Conservation (phyloP, 2,797 vertebrate species). For the Tenualosa thibaudeaui region DNA sequence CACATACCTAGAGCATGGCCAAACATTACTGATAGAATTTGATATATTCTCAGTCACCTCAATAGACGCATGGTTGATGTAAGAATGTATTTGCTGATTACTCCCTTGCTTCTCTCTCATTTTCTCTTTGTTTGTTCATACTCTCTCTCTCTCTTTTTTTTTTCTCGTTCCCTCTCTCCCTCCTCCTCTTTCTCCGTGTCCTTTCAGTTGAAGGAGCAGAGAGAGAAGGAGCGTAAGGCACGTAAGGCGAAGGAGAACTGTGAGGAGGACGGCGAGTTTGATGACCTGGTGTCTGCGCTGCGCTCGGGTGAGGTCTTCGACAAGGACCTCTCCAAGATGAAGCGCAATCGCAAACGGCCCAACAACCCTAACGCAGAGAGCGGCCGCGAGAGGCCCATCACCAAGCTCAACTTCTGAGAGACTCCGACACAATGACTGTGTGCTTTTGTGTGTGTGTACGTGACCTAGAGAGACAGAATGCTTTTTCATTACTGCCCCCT, state of each 20-base stretch:
- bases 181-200: neutral
- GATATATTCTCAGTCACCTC: neutral
- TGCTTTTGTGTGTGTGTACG: neutral
- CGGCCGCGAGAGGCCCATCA: constrained; percentile 81
- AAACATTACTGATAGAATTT: neutral
- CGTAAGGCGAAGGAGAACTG: constrained; percentile 80
- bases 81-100: neutral
- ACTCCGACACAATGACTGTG: neutral
- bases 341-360: constrained; percentile 83
- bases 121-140: neutral
- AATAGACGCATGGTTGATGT: neutral
- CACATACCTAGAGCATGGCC: no score
- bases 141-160: neutral
- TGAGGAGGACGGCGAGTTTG: constrained; percentile 84
- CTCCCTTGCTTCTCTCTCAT: neutral
- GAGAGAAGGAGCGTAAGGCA: constrained; percentile 80
- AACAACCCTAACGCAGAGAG: constrained; percentile 73
- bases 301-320: constrained; percentile 87
- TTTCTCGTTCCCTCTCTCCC: neutral
- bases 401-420: constrained; percentile 81
- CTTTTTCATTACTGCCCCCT: constrained; percentile 66
- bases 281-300: constrained; percentile 84
- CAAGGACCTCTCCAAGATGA: constrained; percentile 87
- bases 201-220: constrained; percentile 82
- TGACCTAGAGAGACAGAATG: neutral